A percentile compares a stretch with the other conserved stretches of the same genome.
These are phyloP conservation scores for Drosophila persimilis DNA, from an alignment of 1,140 invertebrate species.

Conservation along the genomic window DNA sequence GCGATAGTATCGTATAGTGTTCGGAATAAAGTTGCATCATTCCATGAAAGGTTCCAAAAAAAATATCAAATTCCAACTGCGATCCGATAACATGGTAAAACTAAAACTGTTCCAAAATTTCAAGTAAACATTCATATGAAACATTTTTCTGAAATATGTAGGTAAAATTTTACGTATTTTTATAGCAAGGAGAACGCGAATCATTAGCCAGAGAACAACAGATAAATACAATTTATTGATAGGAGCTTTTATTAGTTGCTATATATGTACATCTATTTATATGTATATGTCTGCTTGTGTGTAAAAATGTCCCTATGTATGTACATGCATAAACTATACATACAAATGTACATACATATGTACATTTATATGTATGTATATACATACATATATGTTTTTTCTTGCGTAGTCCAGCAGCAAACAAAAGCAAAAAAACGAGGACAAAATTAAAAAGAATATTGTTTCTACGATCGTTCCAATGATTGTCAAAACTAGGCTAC, in stretches of 20 bases:
- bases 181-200: not conserved
- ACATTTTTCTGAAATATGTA: constrained; percentile 14
- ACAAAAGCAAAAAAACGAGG: constrained; percentile 1
- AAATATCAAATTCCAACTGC: no score
- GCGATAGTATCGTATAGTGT: no score
- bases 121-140: constrained; percentile 7
- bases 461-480: constrained; percentile 27
- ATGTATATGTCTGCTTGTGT: no score
- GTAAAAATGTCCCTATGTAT: constrained; percentile 1
- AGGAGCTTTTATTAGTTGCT: constrained; percentile 34
- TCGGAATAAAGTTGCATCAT: no score
- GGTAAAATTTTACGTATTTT: no score
- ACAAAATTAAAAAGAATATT: constrained; percentile 11
- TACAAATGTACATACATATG: not conserved
- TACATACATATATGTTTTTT: not conserved
- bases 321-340: constrained; percentile 21
- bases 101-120: not conserved
- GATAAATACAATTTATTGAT: constrained; percentile 47
- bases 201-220: constrained; percentile 22
- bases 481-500: constrained; percentile 14
- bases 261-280: constrained; percentile 15
- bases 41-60: no score
- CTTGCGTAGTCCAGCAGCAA: constrained; percentile 21
- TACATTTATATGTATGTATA: not conserved
- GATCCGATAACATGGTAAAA: not conserved